These are phyloP conservation scores for Prenolepis imparis DNA, from an alignment of 2,888 invertebrate species.

Conservation along the genomic window DNA sequence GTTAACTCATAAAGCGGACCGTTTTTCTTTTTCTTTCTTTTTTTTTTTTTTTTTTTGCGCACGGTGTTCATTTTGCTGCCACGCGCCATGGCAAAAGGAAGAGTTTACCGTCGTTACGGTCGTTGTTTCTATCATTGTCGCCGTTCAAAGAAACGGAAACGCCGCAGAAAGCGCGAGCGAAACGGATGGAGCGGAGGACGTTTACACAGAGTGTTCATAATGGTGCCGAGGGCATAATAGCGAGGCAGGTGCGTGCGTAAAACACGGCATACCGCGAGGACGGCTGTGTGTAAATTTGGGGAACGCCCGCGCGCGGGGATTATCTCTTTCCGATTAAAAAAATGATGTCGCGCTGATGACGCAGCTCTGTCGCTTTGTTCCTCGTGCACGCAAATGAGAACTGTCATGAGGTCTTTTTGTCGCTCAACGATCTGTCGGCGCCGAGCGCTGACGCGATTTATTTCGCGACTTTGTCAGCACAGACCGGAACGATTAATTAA, in stretches of 20 bases:
- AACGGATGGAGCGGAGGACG: slow-evolving; percentile 48
- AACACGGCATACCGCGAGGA: not conserved
- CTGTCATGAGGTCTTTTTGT: slow-evolving; percentile 21
- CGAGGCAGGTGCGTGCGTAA: slow-evolving; percentile 16
- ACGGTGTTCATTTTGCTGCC: slow-evolving; percentile 30
- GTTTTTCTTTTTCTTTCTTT: not conserved
- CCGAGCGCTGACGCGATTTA: slow-evolving; percentile 12
- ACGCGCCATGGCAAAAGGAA: slow-evolving; percentile 61
- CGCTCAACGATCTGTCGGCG: slow-evolving; percentile 9
- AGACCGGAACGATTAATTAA: slow-evolving; percentile 40
- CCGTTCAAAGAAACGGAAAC: slow-evolving; percentile 60
- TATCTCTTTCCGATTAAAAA: slow-evolving; percentile 13
- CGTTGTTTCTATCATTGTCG: slow-evolving; percentile 71
- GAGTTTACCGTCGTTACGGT: slow-evolving; percentile 63
- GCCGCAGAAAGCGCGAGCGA: slow-evolving; percentile 24
- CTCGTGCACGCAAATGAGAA: slow-evolving; percentile 4
- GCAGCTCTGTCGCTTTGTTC: slow-evolving; percentile 13
- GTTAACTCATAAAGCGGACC: slow-evolving; percentile 57
- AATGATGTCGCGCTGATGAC: slow-evolving; percentile 12
- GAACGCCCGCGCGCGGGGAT: not conserved
- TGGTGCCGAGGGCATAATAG: slow-evolving; percentile 58
- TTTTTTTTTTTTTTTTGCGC: slow-evolving; percentile 42
- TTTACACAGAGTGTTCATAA: slow-evolving; percentile 72
- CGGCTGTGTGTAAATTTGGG: slow-evolving; percentile 37
- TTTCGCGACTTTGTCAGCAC: slow-evolving; percentile 45